Percentiles rank a stretch among this genome's conserved stretches.
These are phyloP conservation scores for Villa cingulata DNA, from an alignment of 2,888 invertebrate genomes.

Conservation along the genomic window DNA sequence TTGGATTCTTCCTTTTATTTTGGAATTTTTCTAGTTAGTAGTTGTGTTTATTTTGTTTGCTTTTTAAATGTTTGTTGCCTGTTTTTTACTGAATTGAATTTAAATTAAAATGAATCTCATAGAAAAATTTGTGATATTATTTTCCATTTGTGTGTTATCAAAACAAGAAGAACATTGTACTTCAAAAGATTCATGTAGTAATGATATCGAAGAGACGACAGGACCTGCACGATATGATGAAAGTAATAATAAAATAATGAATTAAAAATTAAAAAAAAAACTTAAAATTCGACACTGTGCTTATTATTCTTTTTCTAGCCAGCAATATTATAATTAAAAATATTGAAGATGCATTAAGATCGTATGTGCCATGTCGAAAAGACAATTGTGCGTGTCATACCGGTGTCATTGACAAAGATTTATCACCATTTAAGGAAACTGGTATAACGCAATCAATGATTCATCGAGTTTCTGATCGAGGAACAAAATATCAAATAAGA, in stretches of 20 bases:
- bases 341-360: conserved; percentile 39
- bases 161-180: background rate
- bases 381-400: conserved; percentile 50
- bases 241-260: too few relatives aligned
- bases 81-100: background rate
- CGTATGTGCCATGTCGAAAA: conserved; percentile 43
- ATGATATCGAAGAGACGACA: background rate
- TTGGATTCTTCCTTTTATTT: too few relatives aligned
- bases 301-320: conserved; percentile 13
- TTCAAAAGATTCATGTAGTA: background rate
- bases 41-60: too few relatives aligned
- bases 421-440: conserved; percentile 47
- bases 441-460: conserved; percentile 60
- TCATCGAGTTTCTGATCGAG: conserved; percentile 43
- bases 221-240: background rate
- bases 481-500: conserved; percentile 73
- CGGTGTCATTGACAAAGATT: conserved; percentile 51
- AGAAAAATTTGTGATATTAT: background rate
- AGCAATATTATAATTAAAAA: conserved; percentile 29
- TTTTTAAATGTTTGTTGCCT: too few relatives aligned
- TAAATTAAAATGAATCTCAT: background rate
- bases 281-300: background rate
- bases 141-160: background rate
- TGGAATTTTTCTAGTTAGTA: too few relatives aligned
- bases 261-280: background rate